These are phyloP conservation scores for Anadara kagoshimensis DNA, from an alignment of 1,140 invertebrate species.

Conservation along the genomic window DNA sequence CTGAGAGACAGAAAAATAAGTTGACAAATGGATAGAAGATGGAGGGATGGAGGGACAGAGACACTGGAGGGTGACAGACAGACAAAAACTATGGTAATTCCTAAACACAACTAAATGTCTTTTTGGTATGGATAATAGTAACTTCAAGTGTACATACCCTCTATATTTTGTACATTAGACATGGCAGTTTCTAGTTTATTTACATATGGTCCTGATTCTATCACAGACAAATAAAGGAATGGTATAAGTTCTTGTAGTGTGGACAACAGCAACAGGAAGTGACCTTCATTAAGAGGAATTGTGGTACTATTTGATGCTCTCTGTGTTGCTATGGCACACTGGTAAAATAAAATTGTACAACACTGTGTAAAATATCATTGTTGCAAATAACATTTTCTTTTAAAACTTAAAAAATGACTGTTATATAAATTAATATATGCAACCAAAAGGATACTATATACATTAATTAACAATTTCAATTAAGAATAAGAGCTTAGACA, in stretches of 20 bases:
- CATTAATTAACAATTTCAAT: neutral
- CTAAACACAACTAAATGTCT: no score
- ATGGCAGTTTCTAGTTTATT: slow-evolving; percentile 38
- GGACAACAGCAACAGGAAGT: slow-evolving; percentile 61
- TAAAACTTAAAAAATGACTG: no score
- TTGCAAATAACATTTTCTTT: no score
- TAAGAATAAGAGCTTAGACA: neutral
- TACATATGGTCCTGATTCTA: slow-evolving; percentile 67
- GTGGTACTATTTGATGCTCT: slow-evolving; percentile 56
- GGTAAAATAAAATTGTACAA: slow-evolving; percentile 17
- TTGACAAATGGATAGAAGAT: no score
- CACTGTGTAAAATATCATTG: neutral
- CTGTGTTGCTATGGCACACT: slow-evolving; percentile 64
- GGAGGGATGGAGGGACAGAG: no score
- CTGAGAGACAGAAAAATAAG: no score
- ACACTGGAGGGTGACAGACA: no score
- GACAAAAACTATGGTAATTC: no score
- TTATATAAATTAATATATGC: no score
- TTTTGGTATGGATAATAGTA: no score
- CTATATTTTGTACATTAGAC: slow-evolving; percentile 38
- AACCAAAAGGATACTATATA: neutral
- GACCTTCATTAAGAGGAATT: slow-evolving; percentile 64
- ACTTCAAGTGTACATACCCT: slow-evolving; percentile 41
- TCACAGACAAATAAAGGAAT: slow-evolving; percentile 69
- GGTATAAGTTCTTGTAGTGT: slow-evolving; percentile 65